phyloP scores from a whole-genome alignment of 2,113 vertebrate genomes.

The Verasper variegatus region DNA sequence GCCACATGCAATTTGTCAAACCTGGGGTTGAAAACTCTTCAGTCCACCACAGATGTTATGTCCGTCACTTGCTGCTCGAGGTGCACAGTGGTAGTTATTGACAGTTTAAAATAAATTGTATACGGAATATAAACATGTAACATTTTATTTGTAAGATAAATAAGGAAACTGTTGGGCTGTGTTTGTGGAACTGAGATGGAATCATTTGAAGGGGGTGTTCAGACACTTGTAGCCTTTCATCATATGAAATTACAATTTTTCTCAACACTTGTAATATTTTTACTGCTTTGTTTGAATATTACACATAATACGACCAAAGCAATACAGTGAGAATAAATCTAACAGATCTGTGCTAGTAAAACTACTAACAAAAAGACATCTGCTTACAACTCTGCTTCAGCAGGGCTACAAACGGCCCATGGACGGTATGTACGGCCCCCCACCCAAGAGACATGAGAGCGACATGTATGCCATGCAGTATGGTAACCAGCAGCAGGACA shows the following conservation, averaged over 20 bases:
- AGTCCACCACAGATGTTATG: background rate
- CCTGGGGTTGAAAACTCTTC: too few relatives aligned
- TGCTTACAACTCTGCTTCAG: background rate
- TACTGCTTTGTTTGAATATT: background rate
- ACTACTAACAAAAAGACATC: background rate
- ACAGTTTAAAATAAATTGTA: too few relatives aligned
- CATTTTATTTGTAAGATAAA: too few relatives aligned
- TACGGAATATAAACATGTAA: too few relatives aligned
- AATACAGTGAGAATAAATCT: background rate
- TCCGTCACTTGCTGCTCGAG: background rate
- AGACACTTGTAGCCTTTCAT: too few relatives aligned
- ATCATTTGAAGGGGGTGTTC: too few relatives aligned
- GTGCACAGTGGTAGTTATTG: background rate
- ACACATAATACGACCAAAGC: background rate
- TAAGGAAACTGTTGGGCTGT: too few relatives aligned
- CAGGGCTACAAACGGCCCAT: slow-evolving; percentile 97
- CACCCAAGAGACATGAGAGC: slow-evolving; percentile 94
- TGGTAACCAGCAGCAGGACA: slow-evolving; percentile 90
- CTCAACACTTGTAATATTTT: background rate
- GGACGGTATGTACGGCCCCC: slow-evolving; percentile 95
- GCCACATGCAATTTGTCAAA: too few relatives aligned
- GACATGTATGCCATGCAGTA: slow-evolving; percentile 95
- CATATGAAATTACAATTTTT: background rate
- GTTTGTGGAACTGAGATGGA: background rate
- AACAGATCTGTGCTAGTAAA: background rate